Evolutionary conservation across 2,888 invertebrate genomes (phyloP).

Genomic region (Mythimna vitellina): DNA sequence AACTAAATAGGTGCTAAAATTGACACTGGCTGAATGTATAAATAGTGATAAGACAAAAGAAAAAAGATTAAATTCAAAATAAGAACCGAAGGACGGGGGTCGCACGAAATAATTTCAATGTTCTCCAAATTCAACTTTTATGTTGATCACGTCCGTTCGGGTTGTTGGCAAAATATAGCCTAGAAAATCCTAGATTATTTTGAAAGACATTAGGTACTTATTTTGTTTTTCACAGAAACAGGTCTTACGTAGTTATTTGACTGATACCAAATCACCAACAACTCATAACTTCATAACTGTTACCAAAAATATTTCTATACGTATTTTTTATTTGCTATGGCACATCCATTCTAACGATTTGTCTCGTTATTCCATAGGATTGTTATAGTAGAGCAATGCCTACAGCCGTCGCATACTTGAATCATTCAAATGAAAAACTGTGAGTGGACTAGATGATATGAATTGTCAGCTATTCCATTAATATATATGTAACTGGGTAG

Average conservation of each 20-base stretch:
- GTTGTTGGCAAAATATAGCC: background rate
- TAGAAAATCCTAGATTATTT: background rate
- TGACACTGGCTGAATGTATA: too few species aligned
- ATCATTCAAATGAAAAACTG: slow-evolving; percentile 49
- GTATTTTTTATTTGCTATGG: background rate
- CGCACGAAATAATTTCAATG: too few species aligned
- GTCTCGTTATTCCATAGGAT: slow-evolving; percentile 18
- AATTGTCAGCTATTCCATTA: slow-evolving; percentile 18
- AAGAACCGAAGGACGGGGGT: too few species aligned
- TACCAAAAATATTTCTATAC: too few species aligned
- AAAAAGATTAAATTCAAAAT: too few species aligned
- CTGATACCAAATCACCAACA: background rate
- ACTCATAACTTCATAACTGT: background rate
- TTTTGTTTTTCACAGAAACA: background rate
- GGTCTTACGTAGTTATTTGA: background rate
- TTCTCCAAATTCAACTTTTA: background rate
- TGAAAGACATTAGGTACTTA: background rate
- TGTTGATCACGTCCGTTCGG: background rate
- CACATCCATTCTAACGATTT: slow-evolving; percentile 32
- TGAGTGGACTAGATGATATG: slow-evolving; percentile 41
- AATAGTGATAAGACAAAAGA: too few species aligned
- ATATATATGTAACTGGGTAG: slow-evolving; percentile 6
- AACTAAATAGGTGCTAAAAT: too few species aligned
- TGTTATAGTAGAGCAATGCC: background rate
- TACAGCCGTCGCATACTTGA: slow-evolving; percentile 16